Evolutionary conservation across 1,140 invertebrate genomes (phyloP).

Genomic region (Dinoponera quadriceps): DNA sequence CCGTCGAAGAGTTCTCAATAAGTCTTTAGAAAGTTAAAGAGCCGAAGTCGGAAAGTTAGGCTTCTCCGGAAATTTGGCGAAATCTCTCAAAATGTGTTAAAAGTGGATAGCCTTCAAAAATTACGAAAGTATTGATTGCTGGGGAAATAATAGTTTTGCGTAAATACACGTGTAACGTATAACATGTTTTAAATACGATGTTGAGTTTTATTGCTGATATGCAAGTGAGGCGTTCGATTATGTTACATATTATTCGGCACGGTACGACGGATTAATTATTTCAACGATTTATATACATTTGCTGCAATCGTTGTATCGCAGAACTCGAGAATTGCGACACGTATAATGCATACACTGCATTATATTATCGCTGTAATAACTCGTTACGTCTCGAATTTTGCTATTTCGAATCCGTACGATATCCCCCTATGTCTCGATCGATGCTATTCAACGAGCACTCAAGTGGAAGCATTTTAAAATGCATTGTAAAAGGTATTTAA

Average conservation of each 20-base stretch:
- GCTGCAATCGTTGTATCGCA: background rate
- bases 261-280: constrained; percentile 15
- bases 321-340: constrained; percentile 8
- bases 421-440: background rate
- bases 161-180: background rate
- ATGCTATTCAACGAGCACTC: constrained; percentile 19
- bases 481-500: constrained; percentile 18
- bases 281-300: background rate
- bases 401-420: background rate
- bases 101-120: background rate
- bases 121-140: background rate
- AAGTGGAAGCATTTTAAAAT: no score
- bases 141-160: background rate
- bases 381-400: background rate
- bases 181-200: background rate
- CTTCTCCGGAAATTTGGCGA: no score
- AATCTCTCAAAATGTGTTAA: no score
- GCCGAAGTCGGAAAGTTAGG: background rate
- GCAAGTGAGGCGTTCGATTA: background rate
- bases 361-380: background rate
- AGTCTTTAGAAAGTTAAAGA: background rate
- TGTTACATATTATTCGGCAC: background rate
- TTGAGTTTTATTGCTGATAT: background rate
- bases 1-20: no score
- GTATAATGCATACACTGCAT: background rate